phyloP scores from a whole-genome alignment of 2,888 invertebrate genomes.

The Zhuqinia jingwanae region DNA sequence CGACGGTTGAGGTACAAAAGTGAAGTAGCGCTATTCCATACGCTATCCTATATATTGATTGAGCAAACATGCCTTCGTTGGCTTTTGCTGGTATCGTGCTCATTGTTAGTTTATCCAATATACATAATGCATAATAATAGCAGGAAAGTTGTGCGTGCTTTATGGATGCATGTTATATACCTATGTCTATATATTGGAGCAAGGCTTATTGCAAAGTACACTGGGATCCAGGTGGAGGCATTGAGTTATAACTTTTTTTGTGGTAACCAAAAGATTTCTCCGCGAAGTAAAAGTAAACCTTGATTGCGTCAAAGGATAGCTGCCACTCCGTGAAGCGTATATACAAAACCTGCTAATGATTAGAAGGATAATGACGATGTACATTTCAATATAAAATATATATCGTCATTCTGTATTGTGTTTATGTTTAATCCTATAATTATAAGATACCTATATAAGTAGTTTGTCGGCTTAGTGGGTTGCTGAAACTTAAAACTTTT shows the following conservation, averaged over 20 bases:
- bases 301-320: neutral
- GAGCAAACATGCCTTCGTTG: slow-evolving; percentile 4
- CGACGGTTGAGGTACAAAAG: neutral
- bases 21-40: neutral
- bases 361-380: neutral
- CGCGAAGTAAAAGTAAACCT: neutral
- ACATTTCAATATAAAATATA: neutral
- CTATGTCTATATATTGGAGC: neutral
- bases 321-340: neutral
- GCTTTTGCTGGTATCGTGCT: neutral
- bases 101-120: too few species aligned
- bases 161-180: neutral
- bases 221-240: neutral
- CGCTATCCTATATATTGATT: neutral
- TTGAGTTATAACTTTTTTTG: slow-evolving; percentile 11
- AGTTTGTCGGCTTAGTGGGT: neutral
- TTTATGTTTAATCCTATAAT: neutral
- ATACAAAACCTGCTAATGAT: slow-evolving; percentile 18
- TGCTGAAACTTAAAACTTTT: neutral
- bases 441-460: too few species aligned
- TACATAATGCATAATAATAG: too few species aligned
- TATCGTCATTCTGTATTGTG: too few species aligned
- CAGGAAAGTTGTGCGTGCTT: too few species aligned
- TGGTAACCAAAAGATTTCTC: neutral
- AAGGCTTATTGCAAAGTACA: neutral